Evolutionary conservation across 2,888 invertebrate genomes (phyloP).

Genomic region (Melanostoma scalare): DNA sequence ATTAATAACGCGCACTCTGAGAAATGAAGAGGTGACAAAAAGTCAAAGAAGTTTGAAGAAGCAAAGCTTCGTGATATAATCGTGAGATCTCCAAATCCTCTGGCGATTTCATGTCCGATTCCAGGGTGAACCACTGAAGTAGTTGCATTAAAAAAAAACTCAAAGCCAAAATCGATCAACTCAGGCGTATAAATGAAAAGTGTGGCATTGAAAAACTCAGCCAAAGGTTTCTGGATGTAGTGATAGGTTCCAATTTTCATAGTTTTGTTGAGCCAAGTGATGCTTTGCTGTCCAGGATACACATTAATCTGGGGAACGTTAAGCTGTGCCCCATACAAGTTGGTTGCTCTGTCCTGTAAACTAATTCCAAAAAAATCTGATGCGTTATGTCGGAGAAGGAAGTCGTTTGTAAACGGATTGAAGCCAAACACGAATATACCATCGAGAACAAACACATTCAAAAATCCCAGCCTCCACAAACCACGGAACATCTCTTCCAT

Average conservation of each 20-base stretch:
- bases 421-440: constrained; percentile 33
- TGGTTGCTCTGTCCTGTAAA: constrained; percentile 35
- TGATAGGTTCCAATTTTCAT: constrained; percentile 21
- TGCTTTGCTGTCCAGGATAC: constrained; percentile 50
- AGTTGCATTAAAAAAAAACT: constrained; percentile 32
- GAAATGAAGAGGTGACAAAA: constrained; percentile 27
- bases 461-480: constrained; percentile 53
- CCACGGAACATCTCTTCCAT: constrained; percentile 33
- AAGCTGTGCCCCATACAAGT: constrained; percentile 32
- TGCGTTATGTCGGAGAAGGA: constrained; percentile 20
- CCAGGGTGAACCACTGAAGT: constrained; percentile 45
- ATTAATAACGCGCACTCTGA: constrained; percentile 46
- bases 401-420: constrained; percentile 49
- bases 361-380: constrained; percentile 33
- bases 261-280: constrained; percentile 22
- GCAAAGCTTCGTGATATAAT: constrained; percentile 18
- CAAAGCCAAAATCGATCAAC: constrained; percentile 46
- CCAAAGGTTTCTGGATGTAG: constrained; percentile 30
- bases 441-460: constrained; percentile 58
- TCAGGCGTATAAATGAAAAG: constrained; percentile 2
- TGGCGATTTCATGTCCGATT: constrained; percentile 45
- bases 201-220: constrained; percentile 53
- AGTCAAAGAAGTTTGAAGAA: constrained; percentile 55
- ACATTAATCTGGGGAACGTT: constrained; percentile 40
- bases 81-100: constrained; percentile 24